phyloP scores from a whole-genome alignment of 2,888 invertebrate genomes.

The Caenorhabditis wallacei region DNA sequence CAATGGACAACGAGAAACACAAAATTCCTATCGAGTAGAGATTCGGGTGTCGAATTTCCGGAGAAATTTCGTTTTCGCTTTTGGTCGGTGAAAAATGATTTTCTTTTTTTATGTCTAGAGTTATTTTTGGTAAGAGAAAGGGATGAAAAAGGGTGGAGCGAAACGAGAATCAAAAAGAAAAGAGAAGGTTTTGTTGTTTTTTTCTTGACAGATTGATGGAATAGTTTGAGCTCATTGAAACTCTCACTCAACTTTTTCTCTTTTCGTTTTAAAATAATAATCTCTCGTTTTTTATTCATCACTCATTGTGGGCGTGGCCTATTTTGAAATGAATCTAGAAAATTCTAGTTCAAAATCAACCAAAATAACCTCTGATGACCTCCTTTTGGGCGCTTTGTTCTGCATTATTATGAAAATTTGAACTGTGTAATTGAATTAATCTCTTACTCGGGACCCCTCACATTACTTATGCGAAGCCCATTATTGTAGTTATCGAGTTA shows the following conservation, averaged over 20 bases:
- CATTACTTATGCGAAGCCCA: too few species aligned
- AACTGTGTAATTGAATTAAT: too few species aligned
- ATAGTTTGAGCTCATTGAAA: constrained; percentile 53
- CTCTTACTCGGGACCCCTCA: too few species aligned
- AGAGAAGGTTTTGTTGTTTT: constrained; percentile 15
- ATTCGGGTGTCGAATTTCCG: constrained; percentile 43
- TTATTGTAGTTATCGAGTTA: too few species aligned
- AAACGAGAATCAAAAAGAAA: constrained; percentile 31
- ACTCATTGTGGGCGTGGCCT: not conserved
- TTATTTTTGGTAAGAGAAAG: constrained; percentile 32
- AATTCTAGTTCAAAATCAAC: not conserved
- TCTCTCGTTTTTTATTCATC: not conserved
- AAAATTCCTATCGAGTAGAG: constrained; percentile 5
- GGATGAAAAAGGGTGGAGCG: constrained; percentile 10
- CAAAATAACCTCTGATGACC: not conserved
- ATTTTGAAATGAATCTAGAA: not conserved
- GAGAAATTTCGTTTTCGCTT: constrained; percentile 30
- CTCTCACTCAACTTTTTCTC: constrained; percentile 18
- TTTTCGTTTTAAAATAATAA: constrained; percentile 4
- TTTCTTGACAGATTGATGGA: constrained; percentile 46
- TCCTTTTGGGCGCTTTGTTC: not conserved
- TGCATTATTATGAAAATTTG: too few species aligned
- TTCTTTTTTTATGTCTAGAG: constrained; percentile 41
- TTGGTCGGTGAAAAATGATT: constrained; percentile 36
- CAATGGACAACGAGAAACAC: constrained; percentile 5